Base-by-base conservation (phyloP, 2,113 vertebrate genomes). In the Acinonyx jubatus region DNA sequence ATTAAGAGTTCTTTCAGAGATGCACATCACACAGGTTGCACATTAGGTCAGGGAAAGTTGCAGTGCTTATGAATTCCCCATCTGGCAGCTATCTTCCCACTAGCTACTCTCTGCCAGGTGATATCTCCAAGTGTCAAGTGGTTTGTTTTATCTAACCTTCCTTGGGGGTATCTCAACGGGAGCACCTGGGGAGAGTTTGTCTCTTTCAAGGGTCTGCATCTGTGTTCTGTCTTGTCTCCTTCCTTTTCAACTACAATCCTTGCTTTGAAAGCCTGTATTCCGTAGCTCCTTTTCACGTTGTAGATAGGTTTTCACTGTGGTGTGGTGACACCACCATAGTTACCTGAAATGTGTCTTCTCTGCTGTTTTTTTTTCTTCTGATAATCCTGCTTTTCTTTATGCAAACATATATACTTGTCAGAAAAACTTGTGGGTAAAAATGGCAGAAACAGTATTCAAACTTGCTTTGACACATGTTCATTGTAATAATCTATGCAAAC, bases 201-300 rank as follows among this genome's bases (percentile, higher is more conserved):
- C 48, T 96, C n/a, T 69, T 71, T 29, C 25, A 86, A 82, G 48
- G 12, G 90, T 66, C 31, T n/a, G 48, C 13, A 78, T 27, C 33
- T 48, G 10, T 36, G 66, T 85, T 73, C 45, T 86, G 31, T 50
- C 66, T 69, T 45, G 55, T 52, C 11, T 23, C 6, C 33, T 38
- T 81, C 48, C 93, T 63, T 88, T 63, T 65, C 14, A 63, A 55
- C 21, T 21, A 41, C 21, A 29, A 45, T 18, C 29, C 11, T 90
- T 87, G 68, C 55, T 91, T 55, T 79, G 84, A 87, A 92, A 74
- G 15, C 7, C 50, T 23, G 27, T 31, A n/a, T 55, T 87, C 66
- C 50, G 5, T 19, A 41, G 82, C 33, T 48, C 2, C n/a, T 38
- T 31, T 9, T 31, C 25, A 2, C 8, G 16, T 63, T 36, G 2